A percentile compares a stretch with the other conserved stretches of the same genome.
phyloP scores from a whole-genome alignment of 2,113 vertebrate genomes.

The Pygoscelis antarcticus region DNA sequence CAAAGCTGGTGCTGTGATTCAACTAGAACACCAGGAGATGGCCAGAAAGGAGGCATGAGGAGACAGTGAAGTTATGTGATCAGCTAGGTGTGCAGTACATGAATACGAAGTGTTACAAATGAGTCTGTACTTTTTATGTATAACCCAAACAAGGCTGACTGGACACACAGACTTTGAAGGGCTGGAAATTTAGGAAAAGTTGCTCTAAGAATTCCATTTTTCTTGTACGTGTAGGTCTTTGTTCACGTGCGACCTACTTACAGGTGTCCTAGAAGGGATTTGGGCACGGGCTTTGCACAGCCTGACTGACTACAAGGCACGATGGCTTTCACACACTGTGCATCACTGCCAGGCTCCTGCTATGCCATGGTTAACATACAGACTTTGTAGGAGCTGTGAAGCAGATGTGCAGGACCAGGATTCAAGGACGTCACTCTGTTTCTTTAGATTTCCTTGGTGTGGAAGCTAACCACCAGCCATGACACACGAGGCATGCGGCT shows the following conservation, averaged over 20 bases:
- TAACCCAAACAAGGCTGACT: not conserved
- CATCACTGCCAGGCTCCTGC: not conserved
- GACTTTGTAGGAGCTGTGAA: not conserved
- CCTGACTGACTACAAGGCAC: not conserved
- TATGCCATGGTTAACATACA: rapidly evolving
- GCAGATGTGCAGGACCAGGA: not conserved
- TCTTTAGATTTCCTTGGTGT: not conserved
- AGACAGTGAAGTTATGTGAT: not conserved
- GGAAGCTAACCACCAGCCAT: not conserved
- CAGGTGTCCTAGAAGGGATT: not conserved
- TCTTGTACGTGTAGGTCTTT: not conserved
- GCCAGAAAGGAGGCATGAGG: not conserved
- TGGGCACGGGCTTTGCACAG: not conserved
- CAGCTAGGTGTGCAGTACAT: not conserved
- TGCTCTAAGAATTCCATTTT: not conserved
- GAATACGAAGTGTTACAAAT: not conserved
- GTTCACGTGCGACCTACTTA: not conserved
- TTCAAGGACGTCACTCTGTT: not conserved
- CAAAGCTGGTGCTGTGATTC: not conserved
- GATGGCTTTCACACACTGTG: not conserved
- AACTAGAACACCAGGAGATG: not conserved
- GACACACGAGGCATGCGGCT: rapidly evolving
- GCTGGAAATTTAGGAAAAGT: not conserved
- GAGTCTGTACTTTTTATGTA: not conserved
- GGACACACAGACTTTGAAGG: not conserved